Evolutionary conservation across 2,797 vertebrate genomes (phyloP).

Genomic region (Typhlichthys eigenmanni): DNA sequence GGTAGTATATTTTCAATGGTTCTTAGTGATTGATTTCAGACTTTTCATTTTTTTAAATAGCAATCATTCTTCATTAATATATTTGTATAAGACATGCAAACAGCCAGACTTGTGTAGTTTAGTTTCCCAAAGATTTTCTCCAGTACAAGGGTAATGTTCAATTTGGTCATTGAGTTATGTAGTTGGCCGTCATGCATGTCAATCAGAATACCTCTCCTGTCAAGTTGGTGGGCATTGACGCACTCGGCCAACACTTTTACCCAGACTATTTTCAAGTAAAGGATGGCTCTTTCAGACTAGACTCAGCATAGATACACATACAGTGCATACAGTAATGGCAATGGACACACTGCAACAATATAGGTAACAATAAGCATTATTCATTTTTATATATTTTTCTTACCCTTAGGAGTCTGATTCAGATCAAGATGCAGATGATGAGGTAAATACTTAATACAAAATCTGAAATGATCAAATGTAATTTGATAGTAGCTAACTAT

Average conservation of each 20-base stretch:
- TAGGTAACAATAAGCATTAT: neutral
- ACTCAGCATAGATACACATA: neutral
- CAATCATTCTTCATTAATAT: too few relatives aligned
- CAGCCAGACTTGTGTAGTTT: too few relatives aligned
- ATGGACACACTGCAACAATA: neutral
- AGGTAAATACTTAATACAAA: conserved; percentile 78
- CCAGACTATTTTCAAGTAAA: too few relatives aligned
- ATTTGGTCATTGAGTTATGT: too few relatives aligned
- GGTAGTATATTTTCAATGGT: too few relatives aligned
- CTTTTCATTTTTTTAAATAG: too few relatives aligned
- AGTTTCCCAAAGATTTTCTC: too few relatives aligned
- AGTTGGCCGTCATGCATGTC: too few relatives aligned
- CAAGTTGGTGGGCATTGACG: neutral
- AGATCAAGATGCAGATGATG: conserved; percentile 94
- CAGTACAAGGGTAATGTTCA: too few relatives aligned
- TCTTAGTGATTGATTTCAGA: too few relatives aligned
- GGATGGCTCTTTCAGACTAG: conserved; percentile 75
- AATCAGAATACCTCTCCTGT: too few relatives aligned
- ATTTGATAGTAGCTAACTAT: conserved; percentile 26
- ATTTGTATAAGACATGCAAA: too few relatives aligned
- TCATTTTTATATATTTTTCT: conserved; percentile 26
- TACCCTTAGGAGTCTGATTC: conserved; percentile 92
- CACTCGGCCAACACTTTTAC: neutral
- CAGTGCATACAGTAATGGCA: neutral
- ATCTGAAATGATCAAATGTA: neutral